Percentiles rank a stretch among this genome's conserved stretches.
Conservation (phyloP, 2,113 vertebrate genomes). For the Odocoileus hemionus region DNA sequence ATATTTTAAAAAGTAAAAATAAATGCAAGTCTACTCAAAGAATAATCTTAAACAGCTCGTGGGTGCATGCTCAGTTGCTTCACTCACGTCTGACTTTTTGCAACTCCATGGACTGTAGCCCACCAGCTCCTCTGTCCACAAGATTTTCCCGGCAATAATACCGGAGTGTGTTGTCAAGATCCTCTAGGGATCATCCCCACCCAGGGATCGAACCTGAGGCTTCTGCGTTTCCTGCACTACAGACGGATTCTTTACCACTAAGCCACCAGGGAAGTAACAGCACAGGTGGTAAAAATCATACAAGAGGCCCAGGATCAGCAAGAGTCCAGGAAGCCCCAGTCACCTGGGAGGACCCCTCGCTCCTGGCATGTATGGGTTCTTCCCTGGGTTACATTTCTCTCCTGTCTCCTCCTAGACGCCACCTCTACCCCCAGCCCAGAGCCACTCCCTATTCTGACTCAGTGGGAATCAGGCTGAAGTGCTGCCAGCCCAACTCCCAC, state of each 20-base stretch:
- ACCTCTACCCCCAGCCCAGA: background rate
- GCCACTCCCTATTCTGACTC: background rate
- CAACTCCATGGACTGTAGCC: background rate
- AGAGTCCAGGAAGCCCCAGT: background rate
- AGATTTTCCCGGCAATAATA: background rate
- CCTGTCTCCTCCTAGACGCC: background rate
- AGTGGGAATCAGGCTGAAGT: background rate
- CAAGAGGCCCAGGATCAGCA: background rate
- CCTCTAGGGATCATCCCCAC: background rate
- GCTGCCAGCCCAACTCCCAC: background rate
- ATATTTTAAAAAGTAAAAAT: background rate
- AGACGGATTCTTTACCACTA: background rate
- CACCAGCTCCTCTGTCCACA: background rate
- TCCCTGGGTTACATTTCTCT: background rate
- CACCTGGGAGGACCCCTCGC: background rate
- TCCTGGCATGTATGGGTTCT: background rate
- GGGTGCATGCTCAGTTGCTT: background rate
- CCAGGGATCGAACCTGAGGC: background rate
- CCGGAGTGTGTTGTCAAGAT: background rate
- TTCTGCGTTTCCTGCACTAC: background rate
- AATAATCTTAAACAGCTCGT: background rate
- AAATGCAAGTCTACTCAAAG: background rate
- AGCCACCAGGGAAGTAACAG: background rate
- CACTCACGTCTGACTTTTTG: background rate
- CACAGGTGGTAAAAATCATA: background rate